Evolutionary conservation across 2,113 vertebrate species (phyloP), one percentile per base, ranked within the genome.

Genomic region (Nothoprocta pentlandii): DNA sequence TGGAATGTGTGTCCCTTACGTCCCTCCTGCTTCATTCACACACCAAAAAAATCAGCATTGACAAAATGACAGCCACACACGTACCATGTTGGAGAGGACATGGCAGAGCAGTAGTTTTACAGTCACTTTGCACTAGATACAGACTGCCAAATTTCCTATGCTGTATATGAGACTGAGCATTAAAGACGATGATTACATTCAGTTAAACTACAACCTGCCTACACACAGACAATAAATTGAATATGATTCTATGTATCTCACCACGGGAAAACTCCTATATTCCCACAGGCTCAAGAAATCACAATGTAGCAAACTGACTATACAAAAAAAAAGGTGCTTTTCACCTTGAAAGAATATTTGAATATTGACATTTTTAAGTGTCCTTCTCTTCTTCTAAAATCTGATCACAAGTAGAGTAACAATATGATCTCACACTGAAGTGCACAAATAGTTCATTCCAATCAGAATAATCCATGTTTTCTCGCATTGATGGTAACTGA

Each of bases 361-460:
- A 16, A 30, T 62, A 47, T 71, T 53, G 12, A 44, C 26, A 63
- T 51, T 81, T 94, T 82, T 62, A 80, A 71, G 87, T 49, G 16
- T 16, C 14, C 77, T 67, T 75, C 54, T 84, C 61, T 25, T 89
- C 20, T 39, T 73, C 25, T 85, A 61, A 61, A 81, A 30, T 76
- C 83, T 51, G 62, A n/a, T 70, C 3, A 0, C 41, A 85, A 82
- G 21, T 2, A 74, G 70, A 80, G 19, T 26, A 88, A 46, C 42
- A 86, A 68, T 34, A 84, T 61, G 80, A 90, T 47, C 41, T 89
- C 58, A 54, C 5, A 17, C 8, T 56, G 20, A 90, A 81, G 16
- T 49, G 23, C 53, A 87, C 41, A 89, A 86, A 44, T 76, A 68
- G 87, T 82, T 89, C 84, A 85, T 70, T 85, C 28, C 21, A 77